Conservation (phyloP, 2,113 vertebrate genomes). For the Macquaria ambigua region DNA sequence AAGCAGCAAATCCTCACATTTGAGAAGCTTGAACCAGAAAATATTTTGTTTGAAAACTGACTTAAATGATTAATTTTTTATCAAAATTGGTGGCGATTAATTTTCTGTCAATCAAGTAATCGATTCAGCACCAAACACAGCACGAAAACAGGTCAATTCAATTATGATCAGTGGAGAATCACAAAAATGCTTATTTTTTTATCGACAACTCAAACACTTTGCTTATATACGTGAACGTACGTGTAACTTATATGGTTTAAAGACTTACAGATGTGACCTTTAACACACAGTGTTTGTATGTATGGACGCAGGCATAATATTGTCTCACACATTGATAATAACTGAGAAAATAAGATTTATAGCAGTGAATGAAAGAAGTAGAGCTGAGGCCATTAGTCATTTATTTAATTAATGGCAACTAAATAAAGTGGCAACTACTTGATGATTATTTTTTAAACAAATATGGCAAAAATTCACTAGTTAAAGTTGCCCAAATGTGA, state of each 20-base stretch:
- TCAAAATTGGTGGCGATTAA: background rate
- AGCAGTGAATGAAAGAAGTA: background rate
- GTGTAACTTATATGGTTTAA: too few relatives aligned
- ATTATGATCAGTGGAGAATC: background rate
- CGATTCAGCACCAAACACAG: too few relatives aligned
- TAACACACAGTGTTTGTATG: background rate
- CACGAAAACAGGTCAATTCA: too few relatives aligned
- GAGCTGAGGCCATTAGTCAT: too few relatives aligned
- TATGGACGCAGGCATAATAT: background rate
- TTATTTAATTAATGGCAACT: too few relatives aligned
- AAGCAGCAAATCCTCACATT: background rate
- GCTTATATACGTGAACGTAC: background rate
- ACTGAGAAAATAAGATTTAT: background rate
- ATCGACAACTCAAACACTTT: background rate
- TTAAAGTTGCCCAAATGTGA: background rate
- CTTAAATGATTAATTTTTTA: too few relatives aligned
- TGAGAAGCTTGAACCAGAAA: background rate
- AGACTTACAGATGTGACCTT: too few relatives aligned
- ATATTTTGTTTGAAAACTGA: background rate
- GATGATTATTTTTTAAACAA: too few relatives aligned
- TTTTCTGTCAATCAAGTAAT: fast-evolving
- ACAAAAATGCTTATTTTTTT: background rate
- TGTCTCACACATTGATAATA: too few relatives aligned
- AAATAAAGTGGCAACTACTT: too few relatives aligned
- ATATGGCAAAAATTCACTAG: too few relatives aligned